Evolutionary conservation across 2,888 invertebrate genomes (phyloP), one percentile per base, ranked within the genome.

Genomic region (Galerucella nymphaeae): DNA sequence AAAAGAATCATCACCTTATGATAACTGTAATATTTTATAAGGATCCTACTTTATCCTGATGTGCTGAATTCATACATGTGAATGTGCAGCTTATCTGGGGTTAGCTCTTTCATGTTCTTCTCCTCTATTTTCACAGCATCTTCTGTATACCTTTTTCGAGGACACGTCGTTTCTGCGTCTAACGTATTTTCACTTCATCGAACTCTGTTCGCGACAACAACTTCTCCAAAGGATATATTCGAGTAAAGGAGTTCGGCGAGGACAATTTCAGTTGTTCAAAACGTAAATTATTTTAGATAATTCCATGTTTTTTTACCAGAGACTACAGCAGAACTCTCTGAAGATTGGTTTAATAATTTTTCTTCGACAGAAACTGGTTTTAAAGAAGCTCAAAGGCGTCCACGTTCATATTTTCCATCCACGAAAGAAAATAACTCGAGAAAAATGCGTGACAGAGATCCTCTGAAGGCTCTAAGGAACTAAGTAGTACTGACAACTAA

Each of bases 11-110:
- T 71, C 77, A 83, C 85, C 84, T 85, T 85, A 84, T 85, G 85
- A 85, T 86, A 85, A 86, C 84, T 84, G 84, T 82, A 84, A 84
- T 85, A 84, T 85, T 84, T 85, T 84, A 84, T 84, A 84, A 83
- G 83, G 82, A 82, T 74, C 76, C 77, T 76, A 81, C 89, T 90
- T 89, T 89, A 88, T 86, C 77, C 80, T 91, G 90, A 91, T 91
- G 91, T 91, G 90, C 89, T 91, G 91, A 90, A 91, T 91, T 89
- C 90, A 91, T 91, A 91, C 90, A 91, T 91, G 90, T 89, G 89
- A 90, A 91, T 87, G 86, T 83, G 86, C 82, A 81, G 86, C 86
- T 87, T 87, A 86, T 86, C 85, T 64, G 79, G 84, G 82, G 83
- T 84, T 83, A 84, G 84, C 84, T 82, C 80, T 81, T 81, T 83